Base-by-base conservation (phyloP, 2,797 vertebrate genomes). In the Sebastolobus altivelis region DNA sequence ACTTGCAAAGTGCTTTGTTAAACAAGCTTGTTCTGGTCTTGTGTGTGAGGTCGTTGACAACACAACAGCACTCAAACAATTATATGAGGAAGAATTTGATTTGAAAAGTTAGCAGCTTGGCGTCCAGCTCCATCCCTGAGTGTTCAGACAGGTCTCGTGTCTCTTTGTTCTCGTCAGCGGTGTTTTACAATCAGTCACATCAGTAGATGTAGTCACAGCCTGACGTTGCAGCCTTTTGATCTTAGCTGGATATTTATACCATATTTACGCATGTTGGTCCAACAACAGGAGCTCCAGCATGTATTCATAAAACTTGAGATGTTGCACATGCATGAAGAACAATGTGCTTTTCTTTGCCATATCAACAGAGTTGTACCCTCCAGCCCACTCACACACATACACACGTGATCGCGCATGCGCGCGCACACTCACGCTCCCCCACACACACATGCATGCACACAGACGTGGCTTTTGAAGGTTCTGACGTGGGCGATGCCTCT, bases 401-500 rank as follows among this genome's bases (percentile, higher is more conserved):
- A 86, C 85, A 80, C 76, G 81, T 62, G 54, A 67, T 75, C 66
- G 77, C 46, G 2, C 71, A 38, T 70, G 38, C 65, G 71, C 83
- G 75, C 73, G 43, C 46, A 61, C 54, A 59, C 78, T 72, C 78
- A 65, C 55, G 10, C 60, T 46, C 16, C 43, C 16, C 43, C 87
- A 77, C 78, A 72, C 65, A 71, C 75, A 80, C 69, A 74, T 49
- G 54, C 76, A 78, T 66, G 75, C 71, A 27, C 75, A 80, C 79
- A 90, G 80, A 81, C 80, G 68, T 90, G 75, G 80, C 80, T 92
- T 96, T 95, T 96, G 96, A 96, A 96, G 96, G 94, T 90, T 93
- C 90, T 91, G 87, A 95, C 95, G 97, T 98, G 95, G 98, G 97
- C 93, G 96, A 95, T 91, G 93, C 92, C 77, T 91, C 94, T 95